phyloP scores from a whole-genome alignment of 2,113 vertebrate genomes.

The Phrynosoma platyrhinos region DNA sequence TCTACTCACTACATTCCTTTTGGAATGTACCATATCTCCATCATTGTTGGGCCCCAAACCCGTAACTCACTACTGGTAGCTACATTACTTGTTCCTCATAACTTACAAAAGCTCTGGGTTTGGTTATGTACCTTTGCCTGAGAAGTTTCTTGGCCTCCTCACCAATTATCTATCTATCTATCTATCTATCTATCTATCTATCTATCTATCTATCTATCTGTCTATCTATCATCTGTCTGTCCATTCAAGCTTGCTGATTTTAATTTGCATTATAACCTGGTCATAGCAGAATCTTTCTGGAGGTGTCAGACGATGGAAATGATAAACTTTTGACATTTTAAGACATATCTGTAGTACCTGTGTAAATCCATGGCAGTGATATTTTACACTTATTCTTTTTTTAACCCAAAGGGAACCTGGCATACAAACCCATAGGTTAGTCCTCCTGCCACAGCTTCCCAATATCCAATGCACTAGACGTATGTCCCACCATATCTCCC shows the following conservation, averaged over 20 bases:
- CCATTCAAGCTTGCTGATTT: background rate
- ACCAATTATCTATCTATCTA: background rate
- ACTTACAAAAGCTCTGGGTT: background rate
- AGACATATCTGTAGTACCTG: background rate
- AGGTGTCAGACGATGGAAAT: background rate
- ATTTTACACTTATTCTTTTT: background rate
- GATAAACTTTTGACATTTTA: background rate
- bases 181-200: too few relatives aligned
- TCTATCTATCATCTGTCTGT: background rate
- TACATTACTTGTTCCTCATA: too few relatives aligned
- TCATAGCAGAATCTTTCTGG: background rate
- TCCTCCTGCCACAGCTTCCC: background rate
- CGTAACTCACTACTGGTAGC: too few relatives aligned
- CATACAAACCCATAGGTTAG: background rate
- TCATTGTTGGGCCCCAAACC: too few relatives aligned
- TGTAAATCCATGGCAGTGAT: background rate
- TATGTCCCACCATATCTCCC: background rate
- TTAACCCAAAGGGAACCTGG: background rate
- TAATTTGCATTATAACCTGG: background rate
- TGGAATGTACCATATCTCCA: too few relatives aligned
- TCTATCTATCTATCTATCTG: too few relatives aligned
- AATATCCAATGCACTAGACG: background rate
- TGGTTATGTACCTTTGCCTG: background rate
- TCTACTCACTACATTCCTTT: too few relatives aligned
- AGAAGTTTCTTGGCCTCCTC: background rate